Evolutionary conservation across 2,113 vertebrate genomes (phyloP).

Genomic region (Tupaia chinensis): DNA sequence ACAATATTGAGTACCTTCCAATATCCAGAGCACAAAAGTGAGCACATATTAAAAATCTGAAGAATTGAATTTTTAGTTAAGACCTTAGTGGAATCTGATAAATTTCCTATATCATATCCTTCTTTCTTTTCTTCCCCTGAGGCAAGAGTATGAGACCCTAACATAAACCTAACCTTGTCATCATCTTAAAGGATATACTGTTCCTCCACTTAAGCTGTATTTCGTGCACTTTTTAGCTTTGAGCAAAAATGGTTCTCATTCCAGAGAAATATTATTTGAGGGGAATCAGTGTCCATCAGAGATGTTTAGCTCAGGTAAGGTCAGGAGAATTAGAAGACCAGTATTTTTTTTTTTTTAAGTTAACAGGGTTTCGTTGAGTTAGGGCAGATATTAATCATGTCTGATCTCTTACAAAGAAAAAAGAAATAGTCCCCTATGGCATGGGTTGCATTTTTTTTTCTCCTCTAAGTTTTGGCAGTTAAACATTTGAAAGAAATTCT

Average conservation of each 20-base stretch:
- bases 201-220: slow-evolving; percentile 35
- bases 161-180: slow-evolving; percentile 64
- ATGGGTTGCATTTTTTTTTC: slow-evolving; percentile 49
- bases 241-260: slow-evolving; percentile 66
- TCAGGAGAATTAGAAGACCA: neutral
- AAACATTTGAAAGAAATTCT: slow-evolving; percentile 48
- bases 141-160: slow-evolving; percentile 43
- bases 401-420: slow-evolving; percentile 52
- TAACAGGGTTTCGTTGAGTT: slow-evolving; percentile 21
- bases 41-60: slow-evolving; percentile 68
- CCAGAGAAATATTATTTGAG: slow-evolving; percentile 53
- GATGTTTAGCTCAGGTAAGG: slow-evolving; percentile 31
- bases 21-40: slow-evolving; percentile 40
- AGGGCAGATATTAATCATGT: slow-evolving; percentile 42
- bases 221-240: slow-evolving; percentile 52
- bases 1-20: neutral
- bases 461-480: slow-evolving; percentile 45
- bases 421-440: slow-evolving; percentile 43
- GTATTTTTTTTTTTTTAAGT: neutral
- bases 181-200: slow-evolving; percentile 29
- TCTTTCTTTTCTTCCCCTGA: slow-evolving; percentile 44
- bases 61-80: slow-evolving; percentile 68
- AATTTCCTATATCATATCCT: slow-evolving; percentile 8
- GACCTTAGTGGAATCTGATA: slow-evolving; percentile 63
- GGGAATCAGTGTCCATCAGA: slow-evolving; percentile 13